A percentile compares a stretch with the other conserved stretches of the same genome.
These are phyloP conservation scores for Anser cygnoides DNA, from an alignment of 2,113 vertebrate species.

Conservation along the genomic window DNA sequence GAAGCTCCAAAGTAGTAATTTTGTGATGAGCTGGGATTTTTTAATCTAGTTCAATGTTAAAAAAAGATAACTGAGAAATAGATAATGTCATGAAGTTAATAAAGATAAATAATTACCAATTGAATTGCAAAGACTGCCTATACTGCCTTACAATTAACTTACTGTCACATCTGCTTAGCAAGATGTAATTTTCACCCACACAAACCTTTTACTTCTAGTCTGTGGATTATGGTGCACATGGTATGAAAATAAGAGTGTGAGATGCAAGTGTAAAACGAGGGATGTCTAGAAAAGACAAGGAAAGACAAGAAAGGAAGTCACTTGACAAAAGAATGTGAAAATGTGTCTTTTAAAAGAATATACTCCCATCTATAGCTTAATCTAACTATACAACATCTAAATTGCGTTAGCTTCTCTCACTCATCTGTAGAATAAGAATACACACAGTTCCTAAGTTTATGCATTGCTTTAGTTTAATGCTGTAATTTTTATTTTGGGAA, in stretches of 20 bases:
- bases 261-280: not conserved
- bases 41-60: not conserved
- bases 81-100: not conserved
- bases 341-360: not conserved
- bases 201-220: not conserved
- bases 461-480: not conserved
- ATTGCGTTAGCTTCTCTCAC: not conserved
- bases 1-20: not conserved
- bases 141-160: not conserved
- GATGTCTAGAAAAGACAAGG: not conserved
- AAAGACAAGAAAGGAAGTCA: not conserved
- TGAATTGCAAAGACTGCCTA: not conserved
- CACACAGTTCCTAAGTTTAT: not conserved
- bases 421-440: not conserved
- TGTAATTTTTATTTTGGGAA: not conserved
- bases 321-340: not conserved
- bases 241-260: not conserved
- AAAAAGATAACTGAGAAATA: not conserved
- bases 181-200: not conserved
- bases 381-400: not conserved
- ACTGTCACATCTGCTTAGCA: not conserved
- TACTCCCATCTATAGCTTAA: not conserved
- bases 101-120: constrained; percentile 3
- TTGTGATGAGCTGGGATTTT: not conserved
- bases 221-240: not conserved